Evolutionary conservation across 2,888 invertebrate species (phyloP), one percentile per base, ranked within the genome.

Genomic region (Sepioteuthis lessoniana): DNA sequence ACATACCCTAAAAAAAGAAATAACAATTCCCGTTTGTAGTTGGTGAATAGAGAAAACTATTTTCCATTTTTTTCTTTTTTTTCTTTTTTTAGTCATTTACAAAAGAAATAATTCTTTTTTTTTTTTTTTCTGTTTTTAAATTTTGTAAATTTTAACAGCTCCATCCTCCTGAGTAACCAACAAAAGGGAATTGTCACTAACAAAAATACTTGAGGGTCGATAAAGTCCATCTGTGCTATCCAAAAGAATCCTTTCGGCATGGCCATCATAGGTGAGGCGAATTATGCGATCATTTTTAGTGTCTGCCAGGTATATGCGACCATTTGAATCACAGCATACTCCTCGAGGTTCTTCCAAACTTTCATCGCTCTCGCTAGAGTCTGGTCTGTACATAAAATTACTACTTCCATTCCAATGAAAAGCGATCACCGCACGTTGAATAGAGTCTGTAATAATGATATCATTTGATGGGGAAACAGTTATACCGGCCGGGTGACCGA

Each of bases 131-230:
- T 25, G 13, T 76, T 91, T 38, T 91, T 50, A 93, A 37, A 93
- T 47, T 46, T 50, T 50, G 37, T 46, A 93, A 28, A 93, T 35
- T 21, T 93, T 93, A 28, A 93, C 93, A 50, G 28, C 50, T 37
- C 93, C 93, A 55, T 93, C 93, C 10, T 47, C 47, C 55, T 93
- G 93, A n/a, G 93, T 93, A 25, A 93, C 93, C 47, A 93, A 50
- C 47, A 93, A n/a, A 8, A 16, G 46, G 19, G 35, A 50, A 47
- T 93, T n/a, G 10, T 19, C 4, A 28, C 93, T 55, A 35, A 93
- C 13, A n/a, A 46, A 50, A 55, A 93, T 37, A 28, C 50, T 37
- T 47, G 47, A 37, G 8, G 93, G 93, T 37, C 93, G 93, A 35
- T 47, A n/a, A 35, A 93, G 46, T 42, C 93, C 93, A 31, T 93